Percentiles rank a stretch among this genome's conserved stretches.
phyloP scores from a whole-genome alignment of 2,113 vertebrate species.

The Upupa epops region DNA sequence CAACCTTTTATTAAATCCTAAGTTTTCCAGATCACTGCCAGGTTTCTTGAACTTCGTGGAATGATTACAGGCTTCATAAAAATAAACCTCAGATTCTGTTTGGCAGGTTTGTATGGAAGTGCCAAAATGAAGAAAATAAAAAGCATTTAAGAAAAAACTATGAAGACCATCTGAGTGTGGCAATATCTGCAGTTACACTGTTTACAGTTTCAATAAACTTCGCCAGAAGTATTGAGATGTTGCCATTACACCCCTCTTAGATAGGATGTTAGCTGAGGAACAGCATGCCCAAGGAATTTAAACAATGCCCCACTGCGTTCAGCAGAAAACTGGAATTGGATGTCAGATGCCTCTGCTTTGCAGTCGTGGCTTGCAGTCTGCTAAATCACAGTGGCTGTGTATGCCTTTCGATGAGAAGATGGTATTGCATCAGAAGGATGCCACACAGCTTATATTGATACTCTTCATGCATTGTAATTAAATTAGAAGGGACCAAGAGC shows the following conservation, averaged over 20 bases:
- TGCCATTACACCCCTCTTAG: not conserved
- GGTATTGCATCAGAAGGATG: not conserved
- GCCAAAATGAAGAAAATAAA: constrained; percentile 42
- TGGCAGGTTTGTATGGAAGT: constrained; percentile 39
- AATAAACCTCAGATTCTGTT: constrained; percentile 61
- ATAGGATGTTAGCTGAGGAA: not conserved
- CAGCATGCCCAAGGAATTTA: constrained; percentile 2
- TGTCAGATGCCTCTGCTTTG: constrained; percentile 4
- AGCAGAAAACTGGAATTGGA: not conserved
- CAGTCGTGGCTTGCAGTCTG: not conserved
- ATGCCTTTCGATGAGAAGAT: not conserved
- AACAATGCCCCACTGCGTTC: not conserved
- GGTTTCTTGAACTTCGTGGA: constrained; percentile 71
- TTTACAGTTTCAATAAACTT: constrained; percentile 10
- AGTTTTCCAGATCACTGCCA: constrained; percentile 71
- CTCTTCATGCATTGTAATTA: not conserved
- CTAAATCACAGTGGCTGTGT: not conserved
- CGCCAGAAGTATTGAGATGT: not conserved
- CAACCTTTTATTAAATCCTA: constrained; percentile 80
- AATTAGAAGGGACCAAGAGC: not conserved
- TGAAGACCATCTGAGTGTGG: not conserved
- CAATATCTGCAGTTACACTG: not conserved
- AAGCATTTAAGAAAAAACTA: not conserved
- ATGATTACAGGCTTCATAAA: constrained; percentile 75
- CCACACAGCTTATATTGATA: not conserved